Percentiles rank a stretch among this genome's conserved stretches.
These are phyloP conservation scores for Malaclemys terrapin DNA, from an alignment of 2,113 vertebrate species.

Conservation along the genomic window DNA sequence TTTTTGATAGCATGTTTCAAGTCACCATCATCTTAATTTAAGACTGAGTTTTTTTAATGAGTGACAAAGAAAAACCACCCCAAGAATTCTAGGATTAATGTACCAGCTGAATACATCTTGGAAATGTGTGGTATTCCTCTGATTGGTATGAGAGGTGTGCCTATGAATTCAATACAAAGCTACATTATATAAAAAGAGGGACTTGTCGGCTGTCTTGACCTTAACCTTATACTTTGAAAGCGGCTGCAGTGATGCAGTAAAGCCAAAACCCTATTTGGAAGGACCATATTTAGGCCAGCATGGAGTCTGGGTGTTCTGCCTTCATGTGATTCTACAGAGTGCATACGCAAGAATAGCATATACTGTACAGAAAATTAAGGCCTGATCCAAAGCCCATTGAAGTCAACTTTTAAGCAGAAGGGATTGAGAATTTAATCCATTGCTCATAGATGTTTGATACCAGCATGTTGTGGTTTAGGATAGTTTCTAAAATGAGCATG, in stretches of 20 bases:
- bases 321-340: background rate
- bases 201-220: background rate
- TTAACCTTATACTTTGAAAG: background rate
- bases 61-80: background rate
- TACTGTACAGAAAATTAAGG: background rate
- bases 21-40: background rate
- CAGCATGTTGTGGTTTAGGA: background rate
- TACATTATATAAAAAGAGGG: background rate
- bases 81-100: background rate
- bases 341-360: background rate
- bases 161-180: background rate
- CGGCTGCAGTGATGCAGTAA: background rate
- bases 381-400: background rate
- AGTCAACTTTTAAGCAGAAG: background rate
- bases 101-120: background rate
- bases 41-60: background rate
- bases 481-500: background rate
- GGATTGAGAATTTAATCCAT: background rate
- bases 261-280: background rate
- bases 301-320: rapidly evolving
- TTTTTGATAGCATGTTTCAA: background rate
- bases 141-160: background rate
- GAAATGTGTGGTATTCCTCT: background rate
- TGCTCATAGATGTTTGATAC: background rate
- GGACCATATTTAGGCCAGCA: background rate